phyloP scores from a whole-genome alignment of 2,888 invertebrate species.

The Tineola bisselliella region DNA sequence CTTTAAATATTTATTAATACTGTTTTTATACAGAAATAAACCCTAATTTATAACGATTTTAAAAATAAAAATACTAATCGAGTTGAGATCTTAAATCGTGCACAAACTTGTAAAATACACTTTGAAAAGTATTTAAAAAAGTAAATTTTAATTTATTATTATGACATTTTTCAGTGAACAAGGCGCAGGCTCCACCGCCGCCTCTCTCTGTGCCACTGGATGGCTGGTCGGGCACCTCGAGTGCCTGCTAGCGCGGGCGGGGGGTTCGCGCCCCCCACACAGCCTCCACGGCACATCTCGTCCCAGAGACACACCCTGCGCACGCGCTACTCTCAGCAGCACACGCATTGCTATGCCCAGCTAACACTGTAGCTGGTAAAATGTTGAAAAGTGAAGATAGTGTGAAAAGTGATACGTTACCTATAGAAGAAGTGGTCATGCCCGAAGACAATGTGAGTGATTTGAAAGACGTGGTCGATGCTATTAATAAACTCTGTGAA shows the following conservation, averaged over 20 bases:
- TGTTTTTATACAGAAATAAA: neutral
- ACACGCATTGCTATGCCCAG: constrained; percentile 45
- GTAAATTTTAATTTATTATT: neutral
- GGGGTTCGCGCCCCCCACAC: constrained; percentile 21
- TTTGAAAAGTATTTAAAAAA: neutral
- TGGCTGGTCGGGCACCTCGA: constrained; percentile 65
- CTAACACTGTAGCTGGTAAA: constrained; percentile 29
- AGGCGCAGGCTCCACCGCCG: constrained; percentile 72
- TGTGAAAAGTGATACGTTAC: constrained; percentile 24
- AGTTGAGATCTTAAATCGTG: neutral
- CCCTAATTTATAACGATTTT: too few relatives aligned
- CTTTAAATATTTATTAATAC: neutral
- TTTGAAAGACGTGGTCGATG: constrained; percentile 56
- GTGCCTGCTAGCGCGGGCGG: constrained; percentile 59
- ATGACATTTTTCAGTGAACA: constrained; percentile 42
- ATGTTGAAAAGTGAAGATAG: neutral
- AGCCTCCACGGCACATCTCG: constrained; percentile 27
- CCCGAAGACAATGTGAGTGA: constrained; percentile 49
- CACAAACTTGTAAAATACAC: neutral
- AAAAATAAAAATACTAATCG: too few relatives aligned
- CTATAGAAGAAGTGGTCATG: constrained; percentile 37
- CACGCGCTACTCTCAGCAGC: constrained; percentile 45
- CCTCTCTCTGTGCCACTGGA: constrained; percentile 66
- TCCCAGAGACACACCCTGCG: constrained; percentile 38
- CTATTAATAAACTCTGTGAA: constrained; percentile 57